These are phyloP conservation scores for Drosophila miranda DNA, from an alignment of 1,140 invertebrate species.

Conservation along the genomic window DNA sequence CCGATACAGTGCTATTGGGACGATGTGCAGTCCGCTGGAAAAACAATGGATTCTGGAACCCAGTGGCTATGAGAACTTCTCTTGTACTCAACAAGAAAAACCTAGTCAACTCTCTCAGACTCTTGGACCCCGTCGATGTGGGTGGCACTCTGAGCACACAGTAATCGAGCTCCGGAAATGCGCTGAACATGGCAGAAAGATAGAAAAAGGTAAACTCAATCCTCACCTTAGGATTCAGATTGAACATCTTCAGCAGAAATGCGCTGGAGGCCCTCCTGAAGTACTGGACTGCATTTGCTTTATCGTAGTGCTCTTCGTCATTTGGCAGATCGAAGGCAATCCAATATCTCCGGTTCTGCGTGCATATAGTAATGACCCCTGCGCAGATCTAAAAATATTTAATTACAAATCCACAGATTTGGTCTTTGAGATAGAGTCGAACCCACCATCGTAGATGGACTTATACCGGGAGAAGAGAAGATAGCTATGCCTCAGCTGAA, in stretches of 20 bases:
- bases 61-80: too few relatives aligned
- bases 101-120: constrained; percentile 32
- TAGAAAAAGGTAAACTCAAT: constrained; percentile 49
- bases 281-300: neutral
- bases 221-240: constrained; percentile 48
- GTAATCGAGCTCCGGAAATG: constrained; percentile 55
- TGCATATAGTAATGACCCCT: constrained; percentile 34
- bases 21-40: constrained; percentile 43
- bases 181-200: constrained; percentile 58
- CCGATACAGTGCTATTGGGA: constrained; percentile 26
- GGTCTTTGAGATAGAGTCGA: too few relatives aligned
- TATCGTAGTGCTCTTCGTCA: neutral
- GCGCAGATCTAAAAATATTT: constrained; percentile 26
- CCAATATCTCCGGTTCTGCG: constrained; percentile 7
- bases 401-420: neutral
- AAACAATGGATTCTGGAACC: neutral
- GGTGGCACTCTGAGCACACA: constrained; percentile 41
- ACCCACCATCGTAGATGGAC: constrained; percentile 29
- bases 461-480: constrained; percentile 16
- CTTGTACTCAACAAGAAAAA: constrained; percentile 44
- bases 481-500: neutral
- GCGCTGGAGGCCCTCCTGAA: constrained; percentile 30
- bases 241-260: constrained; percentile 55
- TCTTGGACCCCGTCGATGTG: constrained; percentile 9
- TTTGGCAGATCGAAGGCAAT: constrained; percentile 28